Conservation (phyloP, 1,140 invertebrate species). For the Drosophila rufa region DNA sequence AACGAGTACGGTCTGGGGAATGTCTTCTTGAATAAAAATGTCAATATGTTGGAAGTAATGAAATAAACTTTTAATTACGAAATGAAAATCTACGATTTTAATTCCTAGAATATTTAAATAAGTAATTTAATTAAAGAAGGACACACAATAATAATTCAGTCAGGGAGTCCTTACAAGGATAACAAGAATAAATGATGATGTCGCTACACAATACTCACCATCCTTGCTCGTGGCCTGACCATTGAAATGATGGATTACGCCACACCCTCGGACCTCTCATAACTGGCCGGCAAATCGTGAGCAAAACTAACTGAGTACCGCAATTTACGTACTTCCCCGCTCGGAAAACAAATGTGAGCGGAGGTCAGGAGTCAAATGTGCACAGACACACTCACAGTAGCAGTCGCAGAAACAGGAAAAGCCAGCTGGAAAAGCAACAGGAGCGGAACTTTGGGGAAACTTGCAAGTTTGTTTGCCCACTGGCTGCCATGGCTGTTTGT, state of each 20-base stretch:
- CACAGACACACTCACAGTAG: not conserved
- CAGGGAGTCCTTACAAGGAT: not conserved
- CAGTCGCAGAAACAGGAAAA: not conserved
- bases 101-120: no score
- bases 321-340: constrained; percentile 28
- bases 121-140: not conserved
- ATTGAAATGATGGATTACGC: constrained; percentile 31
- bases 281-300: constrained; percentile 38
- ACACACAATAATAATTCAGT: not conserved
- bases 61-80: not conserved
- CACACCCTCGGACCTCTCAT: constrained; percentile 23
- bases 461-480: constrained; percentile 60
- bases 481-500: constrained; percentile 45
- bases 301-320: constrained; percentile 33
- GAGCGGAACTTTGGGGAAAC: constrained; percentile 52
- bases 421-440: constrained; percentile 45
- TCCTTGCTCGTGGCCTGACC: not conserved
- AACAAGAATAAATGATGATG: constrained; percentile 24
- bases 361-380: constrained; percentile 47
- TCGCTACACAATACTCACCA: not conserved
- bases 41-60: not conserved
- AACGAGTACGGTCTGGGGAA: not conserved
- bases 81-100: no score
- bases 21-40: not conserved
- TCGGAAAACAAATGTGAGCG: constrained; percentile 34